Evolutionary conservation across 1,140 invertebrate genomes (phyloP).

Genomic region (Diachasma alloeum): DNA sequence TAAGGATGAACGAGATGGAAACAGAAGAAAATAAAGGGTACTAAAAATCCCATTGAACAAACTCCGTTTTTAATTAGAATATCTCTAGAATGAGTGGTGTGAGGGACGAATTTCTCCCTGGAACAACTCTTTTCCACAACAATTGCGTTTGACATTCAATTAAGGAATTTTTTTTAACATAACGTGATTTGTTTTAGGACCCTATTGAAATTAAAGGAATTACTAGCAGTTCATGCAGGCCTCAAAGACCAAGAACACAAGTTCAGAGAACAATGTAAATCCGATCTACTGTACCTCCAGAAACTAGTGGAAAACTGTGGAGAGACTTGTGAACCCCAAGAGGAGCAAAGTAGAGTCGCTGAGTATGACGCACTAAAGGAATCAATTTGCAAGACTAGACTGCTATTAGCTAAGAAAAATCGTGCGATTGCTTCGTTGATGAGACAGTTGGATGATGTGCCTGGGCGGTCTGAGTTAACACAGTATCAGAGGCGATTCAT

Average conservation of each 20-base stretch:
- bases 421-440: constrained; percentile 80
- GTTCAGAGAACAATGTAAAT: constrained; percentile 80
- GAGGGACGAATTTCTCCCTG: too few species aligned
- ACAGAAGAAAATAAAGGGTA: constrained; percentile 66
- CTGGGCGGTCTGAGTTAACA: constrained; percentile 88
- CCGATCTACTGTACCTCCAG: constrained; percentile 70
- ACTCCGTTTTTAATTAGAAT: too few species aligned
- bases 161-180: too few species aligned
- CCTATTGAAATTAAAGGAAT: constrained; percentile 70
- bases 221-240: constrained; percentile 77
- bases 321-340: constrained; percentile 42
- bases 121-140: too few species aligned
- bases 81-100: too few species aligned
- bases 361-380: constrained; percentile 71
- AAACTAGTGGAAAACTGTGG: constrained; percentile 67
- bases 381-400: constrained; percentile 67
- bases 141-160: too few species aligned
- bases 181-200: constrained; percentile 59
- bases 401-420: constrained; percentile 82
- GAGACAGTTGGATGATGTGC: constrained; percentile 88
- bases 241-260: constrained; percentile 77
- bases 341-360: constrained; percentile 44
- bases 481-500: constrained; percentile 96
- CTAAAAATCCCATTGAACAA: not conserved
- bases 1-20: constrained; percentile 62